phyloP scores from a whole-genome alignment of 2,888 invertebrate genomes.

The Podotricha telesiphe region DNA sequence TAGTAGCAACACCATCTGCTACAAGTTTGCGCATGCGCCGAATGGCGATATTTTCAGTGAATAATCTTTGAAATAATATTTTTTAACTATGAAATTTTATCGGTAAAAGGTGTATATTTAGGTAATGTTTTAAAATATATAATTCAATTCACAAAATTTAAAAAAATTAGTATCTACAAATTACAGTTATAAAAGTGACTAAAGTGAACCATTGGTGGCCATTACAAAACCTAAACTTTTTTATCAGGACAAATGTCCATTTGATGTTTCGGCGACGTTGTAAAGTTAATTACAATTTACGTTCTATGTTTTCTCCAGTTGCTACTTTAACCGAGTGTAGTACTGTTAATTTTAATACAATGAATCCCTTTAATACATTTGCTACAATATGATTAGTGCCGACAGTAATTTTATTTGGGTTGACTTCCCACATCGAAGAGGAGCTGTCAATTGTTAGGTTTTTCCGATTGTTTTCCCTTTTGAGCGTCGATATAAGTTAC shows the following conservation, averaged over 20 bases:
- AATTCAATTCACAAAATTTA: slow-evolving; percentile 56
- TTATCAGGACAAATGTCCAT: slow-evolving; percentile 82
- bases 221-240: slow-evolving; percentile 84
- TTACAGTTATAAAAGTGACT: slow-evolving; percentile 67
- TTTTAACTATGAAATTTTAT: slow-evolving; percentile 81
- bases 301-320: slow-evolving; percentile 60
- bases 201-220: slow-evolving; percentile 83
- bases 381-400: slow-evolving; percentile 70
- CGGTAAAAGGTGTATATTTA: slow-evolving; percentile 77
- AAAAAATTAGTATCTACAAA: slow-evolving; percentile 53
- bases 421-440: slow-evolving; percentile 73
- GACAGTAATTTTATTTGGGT: slow-evolving; percentile 74
- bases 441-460: slow-evolving; percentile 79
- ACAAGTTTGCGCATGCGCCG: slow-evolving; percentile 84
- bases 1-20: slow-evolving; percentile 65
- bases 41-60: slow-evolving; percentile 82
- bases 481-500: slow-evolving; percentile 44
- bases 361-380: slow-evolving; percentile 56
- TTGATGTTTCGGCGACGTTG: slow-evolving; percentile 84
- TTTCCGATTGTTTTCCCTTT: slow-evolving; percentile 65
- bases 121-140: slow-evolving; percentile 64
- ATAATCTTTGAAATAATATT: slow-evolving; percentile 81
- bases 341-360: slow-evolving; percentile 55
- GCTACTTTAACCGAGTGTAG: slow-evolving; percentile 56
- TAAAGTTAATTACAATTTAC: slow-evolving; percentile 76